Base-by-base conservation (phyloP, 2,113 vertebrate genomes). In the Forbesichthys agassizii region DNA sequence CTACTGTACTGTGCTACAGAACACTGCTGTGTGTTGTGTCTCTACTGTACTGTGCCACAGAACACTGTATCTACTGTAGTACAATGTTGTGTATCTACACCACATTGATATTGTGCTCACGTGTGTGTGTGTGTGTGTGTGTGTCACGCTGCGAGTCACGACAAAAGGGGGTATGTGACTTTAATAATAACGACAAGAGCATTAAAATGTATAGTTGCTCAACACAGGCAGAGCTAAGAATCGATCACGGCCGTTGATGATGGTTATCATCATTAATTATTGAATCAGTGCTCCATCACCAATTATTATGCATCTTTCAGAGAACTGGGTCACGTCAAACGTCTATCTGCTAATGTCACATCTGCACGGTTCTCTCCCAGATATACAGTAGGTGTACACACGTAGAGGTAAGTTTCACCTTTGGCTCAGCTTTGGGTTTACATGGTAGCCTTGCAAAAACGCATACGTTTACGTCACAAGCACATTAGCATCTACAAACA, bases 191-290 rank as follows among this genome's bases (percentile, higher is more conserved):
- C 87, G 88, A 88, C 88, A 90, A 88, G 82, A 82, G 74, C 85
- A 89, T 92, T 84, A 84, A 91, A 87, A 90, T 87, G 87, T 86
- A 88, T 68, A 82, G 77, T 88, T 84, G 81, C 84, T 85, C 86
- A 78, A 83, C 85, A 87, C 78, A 74, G 82, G 83, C 76, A 75
- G 80, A 87, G 81, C 87, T 90, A 88, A 82, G 88, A 89, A 90
- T 88, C 79, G 73, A 90, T 90, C 84, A 81, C 79, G 72, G 79
- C 74, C 84, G 79, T 75, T 84, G 86, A 84, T 90, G 86, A 87
- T 89, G 88, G 85, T 88, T 88, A 88, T 90, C 86, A 84, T 61
- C 88, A 89, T 92, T 88, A 87, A 89, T 90, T 91, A 88, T 90
- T 88, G 58, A 89, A 84, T 86, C 84, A 84, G 64, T 80, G 75